A percentile compares a stretch with the other conserved stretches of the same genome.
phyloP scores from a whole-genome alignment of 2,113 vertebrate species.

The Sylvietta virens region DNA sequence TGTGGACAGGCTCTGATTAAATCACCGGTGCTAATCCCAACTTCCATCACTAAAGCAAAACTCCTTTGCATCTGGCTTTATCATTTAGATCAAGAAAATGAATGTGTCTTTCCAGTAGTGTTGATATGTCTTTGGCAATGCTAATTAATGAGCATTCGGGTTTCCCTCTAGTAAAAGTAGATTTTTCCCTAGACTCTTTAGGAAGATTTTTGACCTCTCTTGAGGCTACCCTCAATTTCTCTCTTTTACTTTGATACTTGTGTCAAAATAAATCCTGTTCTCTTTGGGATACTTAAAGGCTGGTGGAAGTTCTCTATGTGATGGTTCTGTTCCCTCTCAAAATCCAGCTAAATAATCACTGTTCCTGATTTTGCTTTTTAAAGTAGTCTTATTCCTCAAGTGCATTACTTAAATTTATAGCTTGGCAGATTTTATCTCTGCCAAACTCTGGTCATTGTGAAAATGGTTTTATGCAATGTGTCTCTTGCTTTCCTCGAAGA shows the following conservation, averaged over 20 bases:
- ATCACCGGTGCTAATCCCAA: neutral
- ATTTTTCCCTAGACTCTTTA: neutral
- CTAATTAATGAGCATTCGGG: neutral
- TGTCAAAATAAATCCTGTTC: neutral
- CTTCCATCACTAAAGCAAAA: neutral
- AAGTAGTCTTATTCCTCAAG: neutral
- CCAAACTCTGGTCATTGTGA: neutral
- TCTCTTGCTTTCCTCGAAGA: neutral
- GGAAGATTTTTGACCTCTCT: neutral
- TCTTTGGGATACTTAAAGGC: neutral
- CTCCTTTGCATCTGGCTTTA: neutral
- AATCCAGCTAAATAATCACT: neutral
- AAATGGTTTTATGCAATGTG: neutral
- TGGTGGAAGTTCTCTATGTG: neutral
- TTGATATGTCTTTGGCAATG: neutral
- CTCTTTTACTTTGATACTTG: neutral
- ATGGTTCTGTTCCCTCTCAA: neutral
- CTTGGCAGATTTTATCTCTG: neutral
- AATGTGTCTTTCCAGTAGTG: neutral
- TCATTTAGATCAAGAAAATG: neutral
- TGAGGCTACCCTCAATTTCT: neutral
- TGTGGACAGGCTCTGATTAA: neutral
- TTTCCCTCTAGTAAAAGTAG: neutral
- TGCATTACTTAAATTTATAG: neutral
- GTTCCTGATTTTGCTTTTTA: neutral